Base-by-base conservation (phyloP, 2,797 vertebrate genomes). In the Eleutherodactylus coqui region DNA sequence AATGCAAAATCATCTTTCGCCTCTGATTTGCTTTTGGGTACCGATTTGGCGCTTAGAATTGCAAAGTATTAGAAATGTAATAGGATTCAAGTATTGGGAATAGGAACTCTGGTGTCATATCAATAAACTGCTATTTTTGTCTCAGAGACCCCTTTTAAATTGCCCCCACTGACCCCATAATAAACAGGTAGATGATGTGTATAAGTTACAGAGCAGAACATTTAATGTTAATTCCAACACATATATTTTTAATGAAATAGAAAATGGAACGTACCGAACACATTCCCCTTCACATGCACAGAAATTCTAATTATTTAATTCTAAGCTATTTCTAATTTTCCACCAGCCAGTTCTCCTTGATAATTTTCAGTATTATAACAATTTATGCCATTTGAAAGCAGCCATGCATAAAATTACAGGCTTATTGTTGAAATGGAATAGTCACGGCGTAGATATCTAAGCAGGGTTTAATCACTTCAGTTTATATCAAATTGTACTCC, bases 391-490 rank as follows among this genome's bases (percentile, higher is more conserved):
- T 94, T 95, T 94, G 94, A 94, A 94, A 92, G 93, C 93, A 94
- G 93, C 93, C 94, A 95, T 95, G 95, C 95, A 95, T 95, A 95
- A 95, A 95, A 95, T 95, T 95, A 94, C 93, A 2, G 88, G 92
- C 94, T 95, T 95, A 95, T 95, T 94, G 93, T 94, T 93, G 89
- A 93, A 93, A 94, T 94, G 89, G 93, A 93, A 94, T 92, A 93
- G 93, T 94, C 94, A 91, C 92, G 89, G 89, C 90, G 94, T 92
- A 94, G 94, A 94, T 95, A 95, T 93, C 95, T 93, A 94, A 94
- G 94, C 92, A 91, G 94, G 94, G 92, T 93, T 92, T 93, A 95
- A 94, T 94, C 93, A 93, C 93, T 94, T 94, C 92, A 92, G 92
- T 94, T 94, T 94, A 93, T 94, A 94, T 94, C 94, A 95, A 94